A percentile compares a stretch with the other conserved stretches of the same genome.
These are phyloP conservation scores for Cossypha polioptera DNA, from an alignment of 2,797 vertebrate species.

Conservation along the genomic window DNA sequence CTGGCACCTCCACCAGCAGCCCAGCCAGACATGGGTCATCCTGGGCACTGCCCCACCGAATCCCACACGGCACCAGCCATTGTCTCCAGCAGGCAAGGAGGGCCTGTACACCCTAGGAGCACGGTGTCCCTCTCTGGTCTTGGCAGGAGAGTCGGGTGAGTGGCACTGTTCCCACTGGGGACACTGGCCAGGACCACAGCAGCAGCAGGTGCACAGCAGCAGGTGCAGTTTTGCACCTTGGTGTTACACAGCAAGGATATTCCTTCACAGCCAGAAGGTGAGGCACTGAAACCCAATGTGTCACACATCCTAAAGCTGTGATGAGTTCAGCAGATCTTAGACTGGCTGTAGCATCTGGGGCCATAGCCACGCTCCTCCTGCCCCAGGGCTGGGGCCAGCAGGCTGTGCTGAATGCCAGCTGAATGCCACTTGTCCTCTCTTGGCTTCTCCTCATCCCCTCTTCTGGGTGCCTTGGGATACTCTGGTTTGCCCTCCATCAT, in stretches of 20 bases:
- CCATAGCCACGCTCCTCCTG: background rate
- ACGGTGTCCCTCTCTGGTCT: background rate
- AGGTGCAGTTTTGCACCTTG: background rate
- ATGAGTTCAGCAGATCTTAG: background rate
- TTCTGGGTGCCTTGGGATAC: background rate
- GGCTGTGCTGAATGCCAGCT: background rate
- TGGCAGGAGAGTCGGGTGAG: background rate
- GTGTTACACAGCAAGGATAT: background rate
- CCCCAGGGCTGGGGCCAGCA: background rate
- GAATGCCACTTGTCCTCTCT: background rate
- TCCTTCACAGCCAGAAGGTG: background rate
- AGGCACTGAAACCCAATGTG: accelerated
- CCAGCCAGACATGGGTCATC: accelerated
- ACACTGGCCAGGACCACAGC: background rate
- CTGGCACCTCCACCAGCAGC: background rate
- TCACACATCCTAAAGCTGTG: background rate
- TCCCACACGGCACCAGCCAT: background rate
- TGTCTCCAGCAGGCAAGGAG: background rate
- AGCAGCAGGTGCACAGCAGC: background rate
- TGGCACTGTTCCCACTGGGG: accelerated
- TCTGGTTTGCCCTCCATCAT: background rate
- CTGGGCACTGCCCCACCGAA: accelerated
- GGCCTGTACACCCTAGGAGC: accelerated
- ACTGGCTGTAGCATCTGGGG: background rate
- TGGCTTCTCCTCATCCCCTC: background rate